Percentiles rank a stretch among this genome's conserved stretches.
These are phyloP conservation scores for Caloenas nicobarica DNA, from an alignment of 2,113 vertebrate species.

Conservation along the genomic window DNA sequence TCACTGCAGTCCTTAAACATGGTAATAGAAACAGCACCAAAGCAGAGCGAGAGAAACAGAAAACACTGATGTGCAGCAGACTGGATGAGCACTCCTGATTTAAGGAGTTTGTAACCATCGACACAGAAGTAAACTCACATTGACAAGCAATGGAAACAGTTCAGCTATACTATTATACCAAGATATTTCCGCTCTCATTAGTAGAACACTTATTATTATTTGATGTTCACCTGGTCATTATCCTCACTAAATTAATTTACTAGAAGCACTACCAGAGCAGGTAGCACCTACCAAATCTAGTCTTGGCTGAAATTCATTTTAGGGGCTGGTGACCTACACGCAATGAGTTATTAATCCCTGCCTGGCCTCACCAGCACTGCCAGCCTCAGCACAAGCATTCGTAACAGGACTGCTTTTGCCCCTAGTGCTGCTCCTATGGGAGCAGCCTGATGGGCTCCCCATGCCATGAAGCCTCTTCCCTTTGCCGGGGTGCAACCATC, in stretches of 20 bases:
- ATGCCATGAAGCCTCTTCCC: background rate
- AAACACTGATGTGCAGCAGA: background rate
- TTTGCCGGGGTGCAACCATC: background rate
- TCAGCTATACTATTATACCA: background rate
- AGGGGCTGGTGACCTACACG: background rate
- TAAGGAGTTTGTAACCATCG: background rate
- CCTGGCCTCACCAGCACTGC: background rate
- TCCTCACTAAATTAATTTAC: background rate
- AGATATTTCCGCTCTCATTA: background rate
- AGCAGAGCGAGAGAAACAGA: background rate
- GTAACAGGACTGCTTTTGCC: background rate
- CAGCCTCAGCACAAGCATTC: background rate
- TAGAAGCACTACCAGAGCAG: background rate
- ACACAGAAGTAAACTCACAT: background rate
- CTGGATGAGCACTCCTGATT: background rate
- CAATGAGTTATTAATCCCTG: background rate
- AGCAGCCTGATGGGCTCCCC: background rate
- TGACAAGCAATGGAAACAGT: background rate
- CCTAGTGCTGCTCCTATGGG: background rate
- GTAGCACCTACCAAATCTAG: background rate
- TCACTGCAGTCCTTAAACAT: background rate
- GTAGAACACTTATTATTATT: background rate
- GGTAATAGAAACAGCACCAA: background rate
- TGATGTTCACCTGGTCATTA: background rate
- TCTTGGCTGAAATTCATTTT: background rate